Percentiles rank a stretch among this genome's conserved stretches.
These are phyloP conservation scores for Aproaerema taeniolella DNA, from an alignment of 2,888 invertebrate genomes.

Conservation along the genomic window DNA sequence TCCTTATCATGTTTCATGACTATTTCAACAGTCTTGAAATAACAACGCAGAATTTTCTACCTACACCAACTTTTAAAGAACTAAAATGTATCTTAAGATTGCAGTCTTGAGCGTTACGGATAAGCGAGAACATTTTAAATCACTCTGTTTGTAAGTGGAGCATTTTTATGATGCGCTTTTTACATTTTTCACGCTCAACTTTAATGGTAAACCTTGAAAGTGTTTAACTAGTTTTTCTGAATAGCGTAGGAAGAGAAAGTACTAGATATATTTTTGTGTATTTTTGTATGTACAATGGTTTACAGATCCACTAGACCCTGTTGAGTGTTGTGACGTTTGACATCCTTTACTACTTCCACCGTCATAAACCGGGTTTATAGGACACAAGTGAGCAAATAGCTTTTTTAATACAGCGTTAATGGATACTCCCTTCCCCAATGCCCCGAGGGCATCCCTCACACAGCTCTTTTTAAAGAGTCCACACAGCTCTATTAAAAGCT, in stretches of 20 bases:
- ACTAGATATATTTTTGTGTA: conserved; percentile 33
- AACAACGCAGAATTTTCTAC: conserved; percentile 8
- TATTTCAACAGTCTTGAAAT: no score
- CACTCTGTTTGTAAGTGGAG: conserved; percentile 5
- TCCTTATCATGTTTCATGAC: no score
- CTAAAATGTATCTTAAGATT: conserved; percentile 10
- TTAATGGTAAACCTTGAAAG: no score
- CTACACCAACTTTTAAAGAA: conserved; percentile 8
- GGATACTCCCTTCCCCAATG: conserved; percentile 34
- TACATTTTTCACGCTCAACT: conserved; percentile 1
- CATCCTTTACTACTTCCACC: conserved; percentile 39
- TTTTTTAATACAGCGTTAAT: conserved; percentile 54
- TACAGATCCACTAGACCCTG: conserved; percentile 43
- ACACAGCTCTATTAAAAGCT: conserved; percentile 25
- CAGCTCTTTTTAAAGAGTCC: conserved; percentile 25
- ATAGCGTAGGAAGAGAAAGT: no score
- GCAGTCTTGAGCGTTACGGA: conserved; percentile 8
- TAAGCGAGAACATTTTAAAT: conserved; percentile 10
- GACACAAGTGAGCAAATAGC: conserved; percentile 44
- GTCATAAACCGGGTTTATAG: conserved; percentile 49
- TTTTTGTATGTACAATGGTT: conserved; percentile 42
- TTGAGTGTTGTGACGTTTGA: conserved; percentile 33
- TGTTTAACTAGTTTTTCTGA: no score
- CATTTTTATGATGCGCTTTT: conserved; percentile 2
- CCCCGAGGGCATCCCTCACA: conserved; percentile 25